These are phyloP conservation scores for Proisotoma minuta DNA, from an alignment of 2,888 invertebrate genomes.

Conservation along the genomic window DNA sequence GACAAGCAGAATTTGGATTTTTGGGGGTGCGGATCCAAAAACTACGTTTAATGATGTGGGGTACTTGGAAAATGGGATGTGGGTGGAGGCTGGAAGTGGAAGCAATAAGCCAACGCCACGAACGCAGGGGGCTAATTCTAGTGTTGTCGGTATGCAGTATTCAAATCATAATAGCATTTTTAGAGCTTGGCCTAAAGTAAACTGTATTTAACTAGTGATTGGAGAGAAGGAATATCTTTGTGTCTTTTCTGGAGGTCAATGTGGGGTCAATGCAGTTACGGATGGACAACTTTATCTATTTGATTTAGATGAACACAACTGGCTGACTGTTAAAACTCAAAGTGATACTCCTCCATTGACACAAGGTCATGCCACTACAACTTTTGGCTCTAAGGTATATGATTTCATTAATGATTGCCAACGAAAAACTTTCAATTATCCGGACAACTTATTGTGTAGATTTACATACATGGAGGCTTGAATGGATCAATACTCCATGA, in stretches of 20 bases:
- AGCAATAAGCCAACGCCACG: constrained; percentile 12
- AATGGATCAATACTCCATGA: constrained; percentile 25
- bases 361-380: constrained; percentile 36
- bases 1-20: constrained; percentile 19
- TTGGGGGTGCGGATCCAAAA: constrained; percentile 26
- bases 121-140: constrained; percentile 26
- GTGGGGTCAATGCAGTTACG: constrained; percentile 33
- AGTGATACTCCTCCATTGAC: constrained; percentile 26
- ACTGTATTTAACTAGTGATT: neutral
- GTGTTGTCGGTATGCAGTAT: too few relatives aligned
- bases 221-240: constrained; percentile 21
- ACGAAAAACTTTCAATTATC: too few relatives aligned
- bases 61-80: constrained; percentile 1
- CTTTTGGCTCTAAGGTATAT: constrained; percentile 35
- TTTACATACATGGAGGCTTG: constrained; percentile 37
- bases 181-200: too few relatives aligned
- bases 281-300: constrained; percentile 35
- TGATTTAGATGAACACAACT: constrained; percentile 18
- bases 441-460: too few relatives aligned
- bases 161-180: too few relatives aligned
- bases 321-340: constrained; percentile 23
- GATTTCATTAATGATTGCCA: too few relatives aligned
- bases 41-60: constrained; percentile 13
- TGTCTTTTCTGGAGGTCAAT: constrained; percentile 34
- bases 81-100: neutral